Conservation (phyloP, 2,797 vertebrate species). For the Dromococcyx pavoninus region DNA sequence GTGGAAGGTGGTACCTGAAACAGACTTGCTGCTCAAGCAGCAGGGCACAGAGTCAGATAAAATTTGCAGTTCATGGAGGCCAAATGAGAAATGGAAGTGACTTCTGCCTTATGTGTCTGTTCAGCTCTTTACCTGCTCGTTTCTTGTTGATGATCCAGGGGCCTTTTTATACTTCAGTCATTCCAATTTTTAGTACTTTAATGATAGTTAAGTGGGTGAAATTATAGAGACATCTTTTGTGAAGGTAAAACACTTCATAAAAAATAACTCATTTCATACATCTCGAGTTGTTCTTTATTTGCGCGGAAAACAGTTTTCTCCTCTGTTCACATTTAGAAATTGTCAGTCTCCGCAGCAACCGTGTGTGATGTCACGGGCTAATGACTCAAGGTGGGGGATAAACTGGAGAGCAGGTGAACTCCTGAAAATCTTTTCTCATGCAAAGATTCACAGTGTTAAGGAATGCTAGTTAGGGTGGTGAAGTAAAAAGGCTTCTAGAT, state of each 20-base stretch:
- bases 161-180: not conserved
- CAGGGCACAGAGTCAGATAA: not conserved
- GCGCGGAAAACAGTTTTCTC: slow-evolving; percentile 27
- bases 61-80: not conserved
- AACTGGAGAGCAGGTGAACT: slow-evolving; percentile 40
- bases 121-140: not conserved
- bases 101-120: not conserved
- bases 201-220: not conserved
- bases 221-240: not conserved
- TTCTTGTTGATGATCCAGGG: not conserved
- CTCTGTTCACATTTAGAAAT: slow-evolving; percentile 45
- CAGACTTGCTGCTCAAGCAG: not conserved
- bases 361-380: slow-evolving; percentile 47
- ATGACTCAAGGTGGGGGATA: slow-evolving; percentile 55
- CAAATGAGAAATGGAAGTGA: not conserved
- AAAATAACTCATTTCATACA: not conserved
- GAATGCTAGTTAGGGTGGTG: slow-evolving; percentile 9
- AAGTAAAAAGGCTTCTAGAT: slow-evolving; percentile 11
- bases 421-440: slow-evolving; percentile 9
- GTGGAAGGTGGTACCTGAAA: not conserved
- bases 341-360: slow-evolving; percentile 52
- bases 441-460: not conserved
- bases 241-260: not conserved
- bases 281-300: slow-evolving; percentile 46
- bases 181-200: not conserved